Evolutionary conservation across 2,888 invertebrate species (phyloP), one percentile per base, ranked within the genome.

Genomic region (Drosophila eohydei): DNA sequence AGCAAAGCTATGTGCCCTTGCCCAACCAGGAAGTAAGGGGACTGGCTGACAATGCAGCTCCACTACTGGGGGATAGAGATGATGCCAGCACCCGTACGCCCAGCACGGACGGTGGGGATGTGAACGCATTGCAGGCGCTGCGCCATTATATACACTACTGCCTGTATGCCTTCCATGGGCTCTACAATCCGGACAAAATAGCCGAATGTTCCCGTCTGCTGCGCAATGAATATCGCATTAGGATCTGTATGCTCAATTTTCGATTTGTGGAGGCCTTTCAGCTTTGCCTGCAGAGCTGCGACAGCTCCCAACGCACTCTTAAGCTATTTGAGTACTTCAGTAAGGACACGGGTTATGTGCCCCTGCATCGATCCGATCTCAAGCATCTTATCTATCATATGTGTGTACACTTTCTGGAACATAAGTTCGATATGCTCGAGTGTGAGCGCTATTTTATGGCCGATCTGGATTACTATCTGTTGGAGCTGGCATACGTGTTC

Each of bases 321-420:
- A 92, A 92, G 88, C 84, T 93, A 11, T 93, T 93, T 69, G 93
- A 93, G 85, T 93, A 92, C 81, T 93, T 93, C 67, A 93, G 93
- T 78, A 93, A 93, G 86, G 93, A 93, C 62, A 91, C 93, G 26
- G 92, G 92, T 63, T 92, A 92, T 62, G 93, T 93, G 62, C 93
- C 93, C 14, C 86, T 93, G 83, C 88, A 91, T 63, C 87, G 92
- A 5, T 89, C 92, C 56, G 93, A 93, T 73, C 88, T 93, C 41
- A 92, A 93, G 83, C 92, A 91, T 81, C 91, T 93, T 57, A 93
- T 93, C 69, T 93, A 93, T 79, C 91, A 92, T 61, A 82, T 93
- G 75, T 91, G 93, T 74, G 75, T 83, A 61, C 92, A 93, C 78
- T 93, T 93, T 66, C 79, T 93, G 57, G 84, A 81, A 12, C 91